These are phyloP conservation scores for Apis cerana DNA, from an alignment of 1,140 invertebrate genomes.

Conservation along the genomic window DNA sequence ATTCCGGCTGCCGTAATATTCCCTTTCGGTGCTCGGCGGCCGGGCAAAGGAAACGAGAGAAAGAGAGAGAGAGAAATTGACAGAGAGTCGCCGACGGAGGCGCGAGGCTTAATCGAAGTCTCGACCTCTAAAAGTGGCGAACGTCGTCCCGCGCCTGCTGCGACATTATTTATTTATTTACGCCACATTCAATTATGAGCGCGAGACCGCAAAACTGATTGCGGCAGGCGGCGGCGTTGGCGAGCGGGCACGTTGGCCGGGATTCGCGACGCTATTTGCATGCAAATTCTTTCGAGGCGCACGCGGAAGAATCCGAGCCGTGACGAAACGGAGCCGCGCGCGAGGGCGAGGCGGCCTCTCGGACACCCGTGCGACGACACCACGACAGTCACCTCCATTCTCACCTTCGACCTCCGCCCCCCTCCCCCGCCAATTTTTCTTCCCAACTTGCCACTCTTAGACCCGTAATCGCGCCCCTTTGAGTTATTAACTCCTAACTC, in stretches of 20 bases:
- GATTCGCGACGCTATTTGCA: constrained; percentile 77
- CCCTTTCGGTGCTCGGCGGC: constrained; percentile 50
- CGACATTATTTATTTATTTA: constrained; percentile 80
- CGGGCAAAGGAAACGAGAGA: constrained; percentile 27
- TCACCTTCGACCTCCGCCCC: constrained; percentile 59
- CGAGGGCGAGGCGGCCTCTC: constrained; percentile 26
- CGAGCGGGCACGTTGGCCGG: constrained; percentile 19
- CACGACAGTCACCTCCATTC: not conserved
- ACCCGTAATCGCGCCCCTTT: constrained; percentile 50
- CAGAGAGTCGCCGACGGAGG: constrained; percentile 64
- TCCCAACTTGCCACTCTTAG: constrained; percentile 52
- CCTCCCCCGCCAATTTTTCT: constrained; percentile 9
- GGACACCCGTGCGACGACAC: not conserved
- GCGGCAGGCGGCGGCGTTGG: constrained; percentile 62
- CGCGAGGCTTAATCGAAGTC: constrained; percentile 73
- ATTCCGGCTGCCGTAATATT: constrained; percentile 64
- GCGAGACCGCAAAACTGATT: constrained; percentile 77
- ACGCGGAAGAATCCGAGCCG: constrained; percentile 61
- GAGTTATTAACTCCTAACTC: constrained; percentile 64
- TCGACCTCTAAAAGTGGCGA: constrained; percentile 70
- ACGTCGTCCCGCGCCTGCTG: constrained; percentile 59
- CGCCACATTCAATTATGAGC: constrained; percentile 77
- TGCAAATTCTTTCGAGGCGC: constrained; percentile 71
- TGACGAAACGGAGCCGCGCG: constrained; percentile 53
- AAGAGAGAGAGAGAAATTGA: constrained; percentile 18